These are phyloP conservation scores for Odocoileus virginianus DNA, from an alignment of 2,113 vertebrate genomes.

Conservation along the genomic window DNA sequence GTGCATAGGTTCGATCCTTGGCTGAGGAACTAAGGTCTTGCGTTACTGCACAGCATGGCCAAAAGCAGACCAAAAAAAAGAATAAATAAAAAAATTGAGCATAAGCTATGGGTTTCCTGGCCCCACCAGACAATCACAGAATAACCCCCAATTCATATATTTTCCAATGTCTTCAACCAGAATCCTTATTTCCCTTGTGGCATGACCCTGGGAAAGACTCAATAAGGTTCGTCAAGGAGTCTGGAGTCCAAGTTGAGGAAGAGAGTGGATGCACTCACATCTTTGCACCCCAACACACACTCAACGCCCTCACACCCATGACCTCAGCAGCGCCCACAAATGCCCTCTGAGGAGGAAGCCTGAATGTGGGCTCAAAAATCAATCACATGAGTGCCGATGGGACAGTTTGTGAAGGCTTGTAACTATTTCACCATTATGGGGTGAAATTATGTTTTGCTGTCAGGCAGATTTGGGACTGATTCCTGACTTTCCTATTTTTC, in stretches of 20 bases:
- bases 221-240: neutral
- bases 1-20: neutral
- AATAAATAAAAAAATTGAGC: neutral
- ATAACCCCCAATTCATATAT: neutral
- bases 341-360: neutral
- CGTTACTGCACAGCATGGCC: neutral
- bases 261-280: rapidly evolving
- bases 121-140: neutral
- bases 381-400: no score
- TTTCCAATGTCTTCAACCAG: no score
- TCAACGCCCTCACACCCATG: neutral
- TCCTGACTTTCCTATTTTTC: neutral
- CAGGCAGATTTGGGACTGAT: neutral
- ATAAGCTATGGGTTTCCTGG: rapidly evolving
- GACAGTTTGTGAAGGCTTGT: neutral
- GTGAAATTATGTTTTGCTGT: no score
- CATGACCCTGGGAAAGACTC: neutral
- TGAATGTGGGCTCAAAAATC: neutral
- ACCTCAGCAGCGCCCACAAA: neutral
- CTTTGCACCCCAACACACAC: neutral
- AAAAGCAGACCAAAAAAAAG: neutral
- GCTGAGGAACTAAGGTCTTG: neutral
- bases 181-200: neutral
- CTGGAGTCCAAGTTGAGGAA: neutral
- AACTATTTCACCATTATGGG: rapidly evolving